phyloP scores from a whole-genome alignment of 2,888 invertebrate species.

The Chouioia cunea region DNA sequence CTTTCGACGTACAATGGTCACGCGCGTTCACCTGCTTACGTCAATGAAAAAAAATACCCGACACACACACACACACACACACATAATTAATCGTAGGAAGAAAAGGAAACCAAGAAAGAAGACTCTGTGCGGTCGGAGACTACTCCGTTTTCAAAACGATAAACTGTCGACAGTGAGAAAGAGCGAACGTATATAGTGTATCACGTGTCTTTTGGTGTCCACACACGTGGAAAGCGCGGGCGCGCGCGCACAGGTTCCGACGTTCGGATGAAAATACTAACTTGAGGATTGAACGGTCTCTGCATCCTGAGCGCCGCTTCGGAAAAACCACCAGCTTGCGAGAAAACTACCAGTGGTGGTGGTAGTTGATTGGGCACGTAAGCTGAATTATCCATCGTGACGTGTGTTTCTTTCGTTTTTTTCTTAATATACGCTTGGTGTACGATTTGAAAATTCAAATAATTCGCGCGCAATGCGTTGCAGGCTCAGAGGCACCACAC shows the following conservation, averaged over 20 bases:
- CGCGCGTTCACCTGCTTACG: too few relatives aligned
- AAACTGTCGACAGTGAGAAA: too few relatives aligned
- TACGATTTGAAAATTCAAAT: constrained; percentile 30
- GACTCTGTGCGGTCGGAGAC: constrained; percentile 48
- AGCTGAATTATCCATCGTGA: constrained; percentile 80
- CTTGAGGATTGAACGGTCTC: constrained; percentile 81
- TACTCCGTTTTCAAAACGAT: too few relatives aligned
- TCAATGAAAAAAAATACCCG: too few relatives aligned
- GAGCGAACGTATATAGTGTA: too few relatives aligned
- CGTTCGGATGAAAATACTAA: constrained; percentile 64
- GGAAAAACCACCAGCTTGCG: constrained; percentile 80
- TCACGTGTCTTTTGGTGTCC: too few relatives aligned
- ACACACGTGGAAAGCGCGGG: too few relatives aligned
- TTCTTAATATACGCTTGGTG: constrained; percentile 5
- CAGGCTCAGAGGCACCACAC: constrained; percentile 7
- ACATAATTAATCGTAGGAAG: too few relatives aligned
- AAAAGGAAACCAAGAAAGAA: not conserved
- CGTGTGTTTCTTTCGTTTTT: not conserved
- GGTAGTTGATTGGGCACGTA: constrained; percentile 80
- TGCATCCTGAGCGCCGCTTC: constrained; percentile 83
- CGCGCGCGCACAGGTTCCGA: too few relatives aligned
- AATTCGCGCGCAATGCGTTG: constrained; percentile 33
- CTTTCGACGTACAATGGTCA: too few relatives aligned
- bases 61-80: too few relatives aligned
- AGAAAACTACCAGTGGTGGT: constrained; percentile 81